Base-by-base conservation (phyloP, 2,797 vertebrate genomes). In the Pseudomugil tenellus region DNA sequence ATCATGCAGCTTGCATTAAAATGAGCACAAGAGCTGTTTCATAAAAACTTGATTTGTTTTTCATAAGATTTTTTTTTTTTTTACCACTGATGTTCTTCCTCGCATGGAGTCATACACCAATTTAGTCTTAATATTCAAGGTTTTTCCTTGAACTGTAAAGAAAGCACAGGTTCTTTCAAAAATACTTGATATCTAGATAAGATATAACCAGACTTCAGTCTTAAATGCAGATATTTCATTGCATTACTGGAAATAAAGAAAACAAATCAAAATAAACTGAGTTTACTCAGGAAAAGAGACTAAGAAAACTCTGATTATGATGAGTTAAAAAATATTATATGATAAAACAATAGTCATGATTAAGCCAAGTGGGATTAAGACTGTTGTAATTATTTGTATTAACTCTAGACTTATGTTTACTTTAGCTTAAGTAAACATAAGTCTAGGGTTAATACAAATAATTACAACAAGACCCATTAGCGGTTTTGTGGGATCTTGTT, bases 31-130 rank as follows among this genome's bases (percentile, higher is more conserved):
- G 17, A 3, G 2, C 14, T 63, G 56, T 74, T 77, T 77, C 62
- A 79, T 79, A 73, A 64, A 65, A 64, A 61, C 53, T 35, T 61
- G 29, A 70, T 86, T 79, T 80, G 35, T 29, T 75, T 78, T 77
- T 66, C 39, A 63, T 55, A 67, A 65, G n/a, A 67, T 74, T 55
- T 8, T 63, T 21, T 67, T 71, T 51, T 63, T 23, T 67, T 72
- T 54, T 46, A 25, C 6, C 31, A 23, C 17, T 62, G 58, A 77
- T 82, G 37, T 74, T 75, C 56, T 32, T 28, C 29, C 39, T 41
- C 60, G 14, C 23, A 31, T 2, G 23, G 34, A 43, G 53, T 37
- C 48, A 43, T 53, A 35, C 14, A 39, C 31, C n/a, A 61, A 67
- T 67, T 53, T 60, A 28, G 19, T 43, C 13, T 23, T 55, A 58